Percentiles rank a stretch among this genome's conserved stretches.
phyloP scores from a whole-genome alignment of 2,888 invertebrate genomes.

The Ypsolopha scabrella region DNA sequence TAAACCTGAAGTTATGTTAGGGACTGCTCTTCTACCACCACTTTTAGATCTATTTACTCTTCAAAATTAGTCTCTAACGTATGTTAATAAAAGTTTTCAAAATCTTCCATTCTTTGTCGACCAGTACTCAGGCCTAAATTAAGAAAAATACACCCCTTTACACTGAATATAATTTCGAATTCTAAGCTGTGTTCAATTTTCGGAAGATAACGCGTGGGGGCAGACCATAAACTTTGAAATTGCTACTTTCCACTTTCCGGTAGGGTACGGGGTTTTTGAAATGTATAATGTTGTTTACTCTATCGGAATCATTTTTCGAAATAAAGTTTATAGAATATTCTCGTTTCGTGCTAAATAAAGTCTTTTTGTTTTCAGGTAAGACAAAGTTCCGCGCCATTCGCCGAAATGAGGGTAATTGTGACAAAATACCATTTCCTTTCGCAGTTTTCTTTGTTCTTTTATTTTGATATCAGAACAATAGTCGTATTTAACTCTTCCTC shows the following conservation, averaged over 20 bases:
- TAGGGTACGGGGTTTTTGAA: no score
- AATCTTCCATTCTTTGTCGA: no score
- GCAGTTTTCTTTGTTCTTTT: background rate
- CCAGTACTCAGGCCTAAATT: background rate
- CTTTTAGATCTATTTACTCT: no score
- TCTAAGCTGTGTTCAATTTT: background rate
- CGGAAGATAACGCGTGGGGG: no score
- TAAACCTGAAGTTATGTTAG: slow-evolving; percentile 6
- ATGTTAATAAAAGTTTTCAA: no score
- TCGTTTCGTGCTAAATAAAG: no score
- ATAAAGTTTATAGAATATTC: no score
- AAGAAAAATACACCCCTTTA: slow-evolving; percentile 1
- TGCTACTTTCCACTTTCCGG: no score
- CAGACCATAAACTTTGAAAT: no score
- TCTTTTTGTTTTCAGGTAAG: slow-evolving; percentile 30
- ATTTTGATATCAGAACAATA: slow-evolving; percentile 1
- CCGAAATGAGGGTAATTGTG: background rate
- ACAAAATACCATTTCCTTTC: background rate
- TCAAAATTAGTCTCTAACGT: no score
- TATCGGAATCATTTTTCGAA: no score
- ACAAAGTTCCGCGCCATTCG: background rate
- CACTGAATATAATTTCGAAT: background rate
- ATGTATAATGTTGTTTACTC: no score
- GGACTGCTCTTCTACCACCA: background rate
- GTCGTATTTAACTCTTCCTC: background rate